Conservation (phyloP, 1,140 invertebrate genomes). For the Drosophila simulans region DNA sequence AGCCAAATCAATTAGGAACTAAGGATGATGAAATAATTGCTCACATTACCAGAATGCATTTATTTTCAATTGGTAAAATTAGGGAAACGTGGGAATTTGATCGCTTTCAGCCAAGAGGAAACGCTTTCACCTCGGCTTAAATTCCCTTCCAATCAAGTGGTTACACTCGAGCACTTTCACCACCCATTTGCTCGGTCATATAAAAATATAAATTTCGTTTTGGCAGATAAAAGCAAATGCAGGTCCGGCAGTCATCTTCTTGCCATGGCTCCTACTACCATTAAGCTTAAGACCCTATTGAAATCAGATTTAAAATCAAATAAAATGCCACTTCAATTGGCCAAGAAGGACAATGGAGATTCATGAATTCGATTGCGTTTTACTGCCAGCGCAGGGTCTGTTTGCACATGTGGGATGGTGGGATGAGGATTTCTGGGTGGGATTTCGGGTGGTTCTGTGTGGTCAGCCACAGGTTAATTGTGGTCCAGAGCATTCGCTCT, state of each 20-base stretch:
- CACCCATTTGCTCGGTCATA: constrained; percentile 23
- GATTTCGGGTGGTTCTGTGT: background rate
- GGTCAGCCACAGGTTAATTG: constrained; percentile 68
- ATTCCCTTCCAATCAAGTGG: constrained; percentile 42
- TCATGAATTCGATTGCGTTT: constrained; percentile 46
- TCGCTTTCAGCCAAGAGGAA: constrained; percentile 17
- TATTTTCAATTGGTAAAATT: constrained; percentile 21
- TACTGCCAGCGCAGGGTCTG: constrained; percentile 31
- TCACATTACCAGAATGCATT: background rate
- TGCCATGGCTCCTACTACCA: constrained; percentile 7
- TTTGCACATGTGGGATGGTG: constrained; percentile 32
- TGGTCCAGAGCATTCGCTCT: constrained; percentile 48
- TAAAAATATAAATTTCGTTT: constrained; percentile 50
- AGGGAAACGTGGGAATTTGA: constrained; percentile 5
- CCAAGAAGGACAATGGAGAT: constrained; percentile 39
- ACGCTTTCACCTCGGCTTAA: constrained; percentile 2
- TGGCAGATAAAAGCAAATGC: constrained; percentile 52
- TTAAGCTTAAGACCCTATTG: constrained; percentile 49
- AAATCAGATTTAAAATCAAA: constrained; percentile 73
- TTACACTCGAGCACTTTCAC: constrained; percentile 9
- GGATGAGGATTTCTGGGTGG: background rate
- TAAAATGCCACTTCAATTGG: constrained; percentile 59
- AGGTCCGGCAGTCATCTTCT: constrained; percentile 12
- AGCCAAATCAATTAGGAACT: background rate
- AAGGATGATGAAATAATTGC: too few relatives aligned